Conservation (phyloP, 2,113 vertebrate genomes). For the Thunnus maccoyii region DNA sequence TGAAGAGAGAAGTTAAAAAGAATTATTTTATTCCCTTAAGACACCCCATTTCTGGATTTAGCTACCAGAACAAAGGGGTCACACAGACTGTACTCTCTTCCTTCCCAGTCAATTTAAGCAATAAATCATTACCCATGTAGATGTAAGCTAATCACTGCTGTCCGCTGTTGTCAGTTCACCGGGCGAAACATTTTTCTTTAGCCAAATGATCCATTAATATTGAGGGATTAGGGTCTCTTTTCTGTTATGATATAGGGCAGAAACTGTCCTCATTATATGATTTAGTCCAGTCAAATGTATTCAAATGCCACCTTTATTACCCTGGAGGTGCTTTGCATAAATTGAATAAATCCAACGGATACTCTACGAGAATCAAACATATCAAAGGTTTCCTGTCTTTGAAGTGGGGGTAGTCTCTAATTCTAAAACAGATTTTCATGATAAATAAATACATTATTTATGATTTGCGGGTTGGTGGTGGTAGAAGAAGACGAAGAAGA, state of each 20-base stretch:
- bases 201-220: conserved; percentile 82
- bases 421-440: conserved; percentile 89
- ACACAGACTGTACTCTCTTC: conserved; percentile 33
- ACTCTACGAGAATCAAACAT: conserved; percentile 86
- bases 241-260: conserved; percentile 81
- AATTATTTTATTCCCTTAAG: conserved; percentile 62
- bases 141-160: conserved; percentile 73
- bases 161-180: conserved; percentile 73
- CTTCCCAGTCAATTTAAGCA: conserved; percentile 53
- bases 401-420: conserved; percentile 87
- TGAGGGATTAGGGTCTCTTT: conserved; percentile 71
- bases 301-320: conserved; percentile 88
- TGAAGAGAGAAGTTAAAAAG: conserved; percentile 71
- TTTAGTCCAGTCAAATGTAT: conserved; percentile 88
- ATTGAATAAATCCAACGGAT: conserved; percentile 87
- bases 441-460: conserved; percentile 91
- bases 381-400: conserved; percentile 90
- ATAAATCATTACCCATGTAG: conserved; percentile 69
- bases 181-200: conserved; percentile 69
- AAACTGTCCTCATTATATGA: conserved; percentile 86
- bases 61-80: conserved; percentile 58
- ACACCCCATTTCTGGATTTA: conserved; percentile 57
- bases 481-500: conserved; percentile 72
- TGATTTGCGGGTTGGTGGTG: conserved; percentile 78
- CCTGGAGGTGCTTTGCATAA: conserved; percentile 88